Conservation (phyloP, 1,140 invertebrate genomes). For the Brachionus calyciflorus region DNA sequence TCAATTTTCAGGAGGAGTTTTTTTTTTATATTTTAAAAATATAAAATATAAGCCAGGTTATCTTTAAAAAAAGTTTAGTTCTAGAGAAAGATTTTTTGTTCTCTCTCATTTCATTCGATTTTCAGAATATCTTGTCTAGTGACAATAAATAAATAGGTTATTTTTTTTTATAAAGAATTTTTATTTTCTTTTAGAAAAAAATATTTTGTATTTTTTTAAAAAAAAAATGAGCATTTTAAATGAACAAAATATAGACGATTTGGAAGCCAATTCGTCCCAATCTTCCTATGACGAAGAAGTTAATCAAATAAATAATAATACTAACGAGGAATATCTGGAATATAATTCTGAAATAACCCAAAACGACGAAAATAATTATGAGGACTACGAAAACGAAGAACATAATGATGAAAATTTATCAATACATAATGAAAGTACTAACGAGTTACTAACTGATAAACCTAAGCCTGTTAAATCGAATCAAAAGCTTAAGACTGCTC, state of each 20-base stretch:
- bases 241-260: conserved; percentile 29
- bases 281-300: conserved; percentile 31
- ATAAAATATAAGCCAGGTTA: conserved; percentile 33
- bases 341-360: neutral
- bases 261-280: conserved; percentile 14
- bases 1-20: conserved; percentile 15
- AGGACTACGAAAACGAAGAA: neutral
- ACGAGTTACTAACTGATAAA: too few species aligned
- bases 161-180: neutral
- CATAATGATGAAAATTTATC: neutral
- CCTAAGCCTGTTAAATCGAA: too few species aligned
- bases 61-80: conserved; percentile 7
- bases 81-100: conserved; percentile 13
- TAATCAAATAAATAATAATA: neutral
- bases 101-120: neutral
- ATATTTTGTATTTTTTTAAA: neutral
- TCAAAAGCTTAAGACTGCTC: neutral
- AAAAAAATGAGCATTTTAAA: conserved; percentile 37
- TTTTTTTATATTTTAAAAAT: neutral
- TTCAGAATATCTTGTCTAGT: conserved; percentile 41
- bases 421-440: too few species aligned
- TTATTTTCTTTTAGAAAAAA: neutral
- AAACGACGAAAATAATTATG: neutral
- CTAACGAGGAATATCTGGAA: neutral
- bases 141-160: neutral